Percentiles rank a stretch among this genome's conserved stretches.
phyloP scores from a whole-genome alignment of 2,113 vertebrate genomes.

The Gymnobelideus leadbeateri region DNA sequence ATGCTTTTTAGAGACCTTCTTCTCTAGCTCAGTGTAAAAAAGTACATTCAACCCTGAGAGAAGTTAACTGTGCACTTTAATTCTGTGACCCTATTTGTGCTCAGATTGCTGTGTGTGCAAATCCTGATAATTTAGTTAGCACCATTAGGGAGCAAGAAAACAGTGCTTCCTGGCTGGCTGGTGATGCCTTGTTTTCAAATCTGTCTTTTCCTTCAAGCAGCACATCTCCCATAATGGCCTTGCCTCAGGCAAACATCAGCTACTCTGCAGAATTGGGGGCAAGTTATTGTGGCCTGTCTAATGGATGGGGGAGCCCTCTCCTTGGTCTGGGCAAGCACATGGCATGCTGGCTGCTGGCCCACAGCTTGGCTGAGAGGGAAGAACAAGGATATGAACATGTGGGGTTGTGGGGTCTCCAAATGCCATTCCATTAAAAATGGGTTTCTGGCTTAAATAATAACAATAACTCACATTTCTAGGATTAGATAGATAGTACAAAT shows the following conservation, averaged over 20 bases:
- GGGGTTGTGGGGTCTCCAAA: background rate
- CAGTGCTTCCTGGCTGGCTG: background rate
- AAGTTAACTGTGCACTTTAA: constrained; percentile 14
- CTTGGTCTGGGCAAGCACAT: background rate
- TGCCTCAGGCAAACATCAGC: constrained; percentile 18
- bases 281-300: background rate
- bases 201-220: background rate
- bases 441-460: background rate
- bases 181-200: background rate
- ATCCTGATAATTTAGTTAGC: background rate
- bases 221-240: background rate
- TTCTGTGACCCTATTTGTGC: constrained; percentile 12
- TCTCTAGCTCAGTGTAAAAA: background rate
- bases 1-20: constrained; percentile 3
- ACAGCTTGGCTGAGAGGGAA: background rate
- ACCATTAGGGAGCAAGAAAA: background rate
- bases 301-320: background rate
- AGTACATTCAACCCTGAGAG: background rate
- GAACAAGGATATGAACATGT: background rate
- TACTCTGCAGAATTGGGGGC: constrained; percentile 5
- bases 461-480: background rate
- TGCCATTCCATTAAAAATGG: background rate
- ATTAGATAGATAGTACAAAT: background rate
- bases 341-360: background rate
- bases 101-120: background rate